These are phyloP conservation scores for Solenodon paradoxus DNA, from an alignment of 2,113 vertebrate species.

Conservation along the genomic window DNA sequence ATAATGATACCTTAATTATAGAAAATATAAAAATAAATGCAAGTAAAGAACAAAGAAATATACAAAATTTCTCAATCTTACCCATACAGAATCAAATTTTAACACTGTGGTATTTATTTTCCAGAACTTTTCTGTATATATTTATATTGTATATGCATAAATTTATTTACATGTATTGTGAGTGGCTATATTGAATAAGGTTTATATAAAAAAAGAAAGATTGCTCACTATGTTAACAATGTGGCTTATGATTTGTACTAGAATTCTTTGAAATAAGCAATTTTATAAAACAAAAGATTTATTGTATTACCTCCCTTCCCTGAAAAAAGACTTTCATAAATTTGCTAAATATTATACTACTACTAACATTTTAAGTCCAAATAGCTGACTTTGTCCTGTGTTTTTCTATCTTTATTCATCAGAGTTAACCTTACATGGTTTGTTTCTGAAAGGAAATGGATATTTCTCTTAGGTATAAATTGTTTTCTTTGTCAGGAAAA, in stretches of 20 bases:
- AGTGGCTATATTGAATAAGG: too few species aligned
- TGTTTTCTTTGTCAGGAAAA: not conserved
- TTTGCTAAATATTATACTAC: not conserved
- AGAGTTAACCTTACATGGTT: not conserved
- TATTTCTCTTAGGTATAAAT: slow-evolving; percentile 24
- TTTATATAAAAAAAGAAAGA: too few species aligned
- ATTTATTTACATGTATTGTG: not conserved
- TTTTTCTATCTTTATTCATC: slow-evolving; percentile 18
- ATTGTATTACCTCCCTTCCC: not conserved
- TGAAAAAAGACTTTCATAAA: not conserved
- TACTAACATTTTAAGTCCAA: not conserved
- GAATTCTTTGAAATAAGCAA: not conserved
- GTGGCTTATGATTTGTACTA: not conserved
- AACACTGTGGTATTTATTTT: too few species aligned
- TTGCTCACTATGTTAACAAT: not conserved
- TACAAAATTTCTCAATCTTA: too few species aligned
- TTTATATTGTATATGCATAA: too few species aligned
- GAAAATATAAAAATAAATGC: too few species aligned
- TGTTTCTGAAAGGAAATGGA: not conserved
- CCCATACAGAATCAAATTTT: too few species aligned
- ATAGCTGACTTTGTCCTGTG: not conserved
- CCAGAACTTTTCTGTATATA: too few species aligned
- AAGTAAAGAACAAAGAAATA: too few species aligned
- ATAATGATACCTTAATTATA: too few species aligned
- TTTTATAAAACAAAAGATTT: not conserved